Evolutionary conservation across 2,797 vertebrate genomes (phyloP), one percentile per base, ranked within the genome.

Genomic region (Vipera latastei): DNA sequence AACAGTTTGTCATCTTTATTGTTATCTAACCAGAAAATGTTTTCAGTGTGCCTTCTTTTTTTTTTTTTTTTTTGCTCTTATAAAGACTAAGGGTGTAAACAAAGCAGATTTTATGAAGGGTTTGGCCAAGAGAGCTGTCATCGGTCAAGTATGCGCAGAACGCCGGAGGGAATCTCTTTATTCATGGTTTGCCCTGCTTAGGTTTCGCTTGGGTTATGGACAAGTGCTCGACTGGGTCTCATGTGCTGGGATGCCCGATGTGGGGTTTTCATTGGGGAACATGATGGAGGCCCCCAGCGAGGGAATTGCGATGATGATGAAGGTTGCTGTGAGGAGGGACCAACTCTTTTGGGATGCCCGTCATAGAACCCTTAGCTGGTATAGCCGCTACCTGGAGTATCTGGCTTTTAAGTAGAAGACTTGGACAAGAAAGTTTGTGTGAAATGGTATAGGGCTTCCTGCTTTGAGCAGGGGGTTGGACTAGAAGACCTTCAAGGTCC

Each of bases 321-420:
- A 14, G 6, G 88, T 53, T 95, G 96, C 96, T 95, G 22, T 95
- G 94, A 97, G 95, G 95, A 97, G 94, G 93, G 48, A 94, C 51
- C 51, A 53, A 53, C 8, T 53, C 96, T 95, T 95, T 90, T 95
- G 95, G 92, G 96, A 96, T 96, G 95, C 95, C 90, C 94, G 90
- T 94, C 95, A 60, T 87, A 69, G 89, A 93, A 89, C 26, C 63
- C 95, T 87, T 94, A 6, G 3, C 12, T 32, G n/a, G n/a, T 16
- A 32, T 6, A 69, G 63, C 63, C 13, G 2, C 63, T 69, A 32
- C n/a, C 63, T 32, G 5, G n/a, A 32, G 65, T 65, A 1, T 44
- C 38, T 78, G 9, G 32, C 69, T 22, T 78, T 78, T 11, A 44
- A 44, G 3, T 22, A 78, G 38, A 78, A 44, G 22, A 22, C 22